These are phyloP conservation scores for Monopis laevigella DNA, from an alignment of 2,888 invertebrate species.

Conservation along the genomic window DNA sequence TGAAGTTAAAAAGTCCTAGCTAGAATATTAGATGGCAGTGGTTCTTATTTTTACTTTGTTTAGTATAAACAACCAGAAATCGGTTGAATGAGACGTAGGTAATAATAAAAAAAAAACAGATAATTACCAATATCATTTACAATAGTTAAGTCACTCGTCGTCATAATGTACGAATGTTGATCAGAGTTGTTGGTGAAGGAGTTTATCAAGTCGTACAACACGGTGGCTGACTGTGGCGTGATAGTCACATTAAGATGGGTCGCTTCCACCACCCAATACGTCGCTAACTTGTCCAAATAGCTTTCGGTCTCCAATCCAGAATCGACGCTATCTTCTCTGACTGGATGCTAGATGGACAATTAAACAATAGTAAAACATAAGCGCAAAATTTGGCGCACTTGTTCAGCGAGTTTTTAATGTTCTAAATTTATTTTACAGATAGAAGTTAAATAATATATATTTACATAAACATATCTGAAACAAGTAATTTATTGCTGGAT, in stretches of 20 bases:
- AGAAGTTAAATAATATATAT: too few species aligned
- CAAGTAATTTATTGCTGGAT: too few species aligned
- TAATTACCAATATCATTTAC: constrained; percentile 74
- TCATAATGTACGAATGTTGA: background rate
- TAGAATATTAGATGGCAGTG: too few species aligned
- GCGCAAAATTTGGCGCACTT: too few species aligned
- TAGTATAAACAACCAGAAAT: too few species aligned
- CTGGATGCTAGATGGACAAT: constrained; percentile 48
- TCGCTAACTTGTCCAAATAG: constrained; percentile 55
- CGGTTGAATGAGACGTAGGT: background rate
- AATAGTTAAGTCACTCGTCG: too few species aligned
- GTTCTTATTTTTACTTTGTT: too few species aligned
- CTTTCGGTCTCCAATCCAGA: constrained; percentile 55
- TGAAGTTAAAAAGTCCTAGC: too few species aligned
- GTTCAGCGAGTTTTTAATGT: too few species aligned
- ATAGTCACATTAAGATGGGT: constrained; percentile 75
- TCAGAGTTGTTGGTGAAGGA: constrained; percentile 28
- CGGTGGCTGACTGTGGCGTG: constrained; percentile 71
- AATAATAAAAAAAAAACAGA: background rate
- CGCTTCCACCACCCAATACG: constrained; percentile 75
- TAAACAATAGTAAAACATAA: too few species aligned
- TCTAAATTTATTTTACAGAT: too few species aligned
- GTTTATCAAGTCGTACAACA: constrained; percentile 50
- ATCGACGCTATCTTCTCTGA: constrained; percentile 57
- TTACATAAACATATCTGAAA: too few species aligned